Percentiles rank a stretch among this genome's conserved stretches.
These are phyloP conservation scores for Alloscopus bannaensis DNA, from an alignment of 2,888 invertebrate genomes.

Conservation along the genomic window DNA sequence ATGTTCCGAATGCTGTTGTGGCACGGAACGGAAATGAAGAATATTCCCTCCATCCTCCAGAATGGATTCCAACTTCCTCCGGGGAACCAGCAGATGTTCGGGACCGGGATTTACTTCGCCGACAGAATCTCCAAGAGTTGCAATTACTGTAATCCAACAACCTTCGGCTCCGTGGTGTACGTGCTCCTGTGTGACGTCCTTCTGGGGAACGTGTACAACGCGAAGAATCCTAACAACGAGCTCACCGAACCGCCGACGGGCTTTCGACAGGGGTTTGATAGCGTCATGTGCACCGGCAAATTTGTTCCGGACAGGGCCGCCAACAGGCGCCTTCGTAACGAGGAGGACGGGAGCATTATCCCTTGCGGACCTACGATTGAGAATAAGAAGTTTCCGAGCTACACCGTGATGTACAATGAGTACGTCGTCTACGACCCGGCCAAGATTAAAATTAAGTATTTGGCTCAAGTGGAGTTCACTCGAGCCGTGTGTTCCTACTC, in stretches of 20 bases:
- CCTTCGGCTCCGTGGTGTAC: background rate
- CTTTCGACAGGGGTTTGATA: background rate
- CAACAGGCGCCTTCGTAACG: background rate
- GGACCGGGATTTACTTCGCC: background rate
- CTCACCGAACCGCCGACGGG: background rate
- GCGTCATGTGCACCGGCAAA: background rate
- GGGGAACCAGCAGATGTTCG: background rate
- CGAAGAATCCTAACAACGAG: background rate
- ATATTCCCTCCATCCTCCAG: background rate
- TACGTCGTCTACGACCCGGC: constrained; percentile 44
- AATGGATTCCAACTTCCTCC: background rate
- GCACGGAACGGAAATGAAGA: background rate
- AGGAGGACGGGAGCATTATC: constrained; percentile 16
- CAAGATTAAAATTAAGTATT: constrained; percentile 32
- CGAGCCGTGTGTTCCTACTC: too few species aligned
- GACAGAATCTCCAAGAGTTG: background rate
- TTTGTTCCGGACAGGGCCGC: background rate
- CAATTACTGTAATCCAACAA: background rate
- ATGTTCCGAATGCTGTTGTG: background rate
- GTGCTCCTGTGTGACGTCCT: background rate
- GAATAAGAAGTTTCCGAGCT: background rate
- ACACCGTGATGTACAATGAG: constrained; percentile 41
- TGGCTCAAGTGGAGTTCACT: constrained; percentile 33
- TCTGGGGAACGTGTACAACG: background rate
- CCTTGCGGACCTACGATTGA: constrained; percentile 25